Base-by-base conservation (phyloP, 2,888 invertebrate species). In the Lithodes maja region DNA sequence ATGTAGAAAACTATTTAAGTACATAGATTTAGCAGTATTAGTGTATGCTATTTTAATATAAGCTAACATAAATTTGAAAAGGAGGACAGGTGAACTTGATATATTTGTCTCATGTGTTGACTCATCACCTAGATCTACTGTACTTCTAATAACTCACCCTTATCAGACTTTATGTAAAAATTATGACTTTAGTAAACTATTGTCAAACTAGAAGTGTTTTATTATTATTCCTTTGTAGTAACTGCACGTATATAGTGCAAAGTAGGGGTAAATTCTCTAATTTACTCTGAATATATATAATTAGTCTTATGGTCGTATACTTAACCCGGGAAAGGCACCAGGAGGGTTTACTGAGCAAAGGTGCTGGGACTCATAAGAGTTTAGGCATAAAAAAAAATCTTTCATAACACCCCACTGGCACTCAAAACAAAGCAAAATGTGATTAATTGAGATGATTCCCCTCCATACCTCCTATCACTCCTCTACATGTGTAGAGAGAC, bases 121-220 rank as follows among this genome's bases (percentile, higher is more conserved):
- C 88, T 89, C 88, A 89, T 89, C 84, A 89, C 78, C 85, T 89
- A 89, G 84, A 84, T 85, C 88, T 85, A 85, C 84, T 89, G 84
- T 85, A 85, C 84, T 89, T 89, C 88, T 89, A 89, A 89, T 85
- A 85, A 81, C 88, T 89, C 71, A 89, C 79, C 85, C 84, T 85
- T 89, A 85, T 81, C 85, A 68, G 71, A 89, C 87, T 79, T 86
- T 85, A 89, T 89, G 88, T 89, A 89, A 85, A 86, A 80, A 77
- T 89, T 85, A 79, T 89, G 84, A 89, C 88, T 77, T 89, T 81
- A 89, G 80, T 89, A 85, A 89, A 89, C 75, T 85, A 69, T 80
- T 88, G 83, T 87, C 87, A 55, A 71, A 71, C n/a, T 12, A 15
- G 49, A n/a, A 33, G 9, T 71, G 5, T 9, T 52, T 15, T 79